Conservation (phyloP, 2,888 invertebrate species). For the Linyphia triangularis region DNA sequence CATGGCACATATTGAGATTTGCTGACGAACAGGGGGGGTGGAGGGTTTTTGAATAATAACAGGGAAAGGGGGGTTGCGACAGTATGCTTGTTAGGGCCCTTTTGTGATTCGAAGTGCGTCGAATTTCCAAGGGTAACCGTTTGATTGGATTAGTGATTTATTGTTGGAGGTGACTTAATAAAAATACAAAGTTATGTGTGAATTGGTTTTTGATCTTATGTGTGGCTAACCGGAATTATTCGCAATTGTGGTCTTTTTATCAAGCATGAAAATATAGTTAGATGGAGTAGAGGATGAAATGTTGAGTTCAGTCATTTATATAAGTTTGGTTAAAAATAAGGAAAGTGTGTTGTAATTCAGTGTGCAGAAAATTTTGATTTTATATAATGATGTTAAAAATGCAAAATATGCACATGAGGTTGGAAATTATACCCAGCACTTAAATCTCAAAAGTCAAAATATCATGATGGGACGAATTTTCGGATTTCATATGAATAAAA, state of each 20-base stretch:
- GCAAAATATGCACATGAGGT: too few species aligned
- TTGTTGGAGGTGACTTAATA: constrained; percentile 59
- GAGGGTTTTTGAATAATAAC: constrained; percentile 50
- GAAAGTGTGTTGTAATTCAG: too few species aligned
- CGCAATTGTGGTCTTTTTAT: not conserved
- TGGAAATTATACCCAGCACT: too few species aligned
- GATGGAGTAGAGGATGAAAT: too few species aligned
- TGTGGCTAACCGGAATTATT: constrained; percentile 17
- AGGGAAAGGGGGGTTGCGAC: constrained; percentile 4
- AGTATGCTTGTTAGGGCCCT: constrained; percentile 51
- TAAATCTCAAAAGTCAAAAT: too few species aligned
- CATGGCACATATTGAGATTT: constrained; percentile 69
- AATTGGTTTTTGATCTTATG: not conserved
- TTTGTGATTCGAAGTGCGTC: constrained; percentile 48
- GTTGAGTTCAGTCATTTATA: too few species aligned
- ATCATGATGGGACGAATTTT: too few species aligned
- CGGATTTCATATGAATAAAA: too few species aligned
- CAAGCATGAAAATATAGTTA: not conserved
- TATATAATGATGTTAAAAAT: too few species aligned
- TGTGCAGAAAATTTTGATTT: too few species aligned
- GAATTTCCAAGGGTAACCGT: constrained; percentile 62
- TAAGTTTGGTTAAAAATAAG: too few species aligned
- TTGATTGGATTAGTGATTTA: constrained; percentile 72
- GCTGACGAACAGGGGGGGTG: constrained; percentile 50
- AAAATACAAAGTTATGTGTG: not conserved